Conservation (phyloP, 2,113 vertebrate species). For the Macroglossus sobrinus region DNA sequence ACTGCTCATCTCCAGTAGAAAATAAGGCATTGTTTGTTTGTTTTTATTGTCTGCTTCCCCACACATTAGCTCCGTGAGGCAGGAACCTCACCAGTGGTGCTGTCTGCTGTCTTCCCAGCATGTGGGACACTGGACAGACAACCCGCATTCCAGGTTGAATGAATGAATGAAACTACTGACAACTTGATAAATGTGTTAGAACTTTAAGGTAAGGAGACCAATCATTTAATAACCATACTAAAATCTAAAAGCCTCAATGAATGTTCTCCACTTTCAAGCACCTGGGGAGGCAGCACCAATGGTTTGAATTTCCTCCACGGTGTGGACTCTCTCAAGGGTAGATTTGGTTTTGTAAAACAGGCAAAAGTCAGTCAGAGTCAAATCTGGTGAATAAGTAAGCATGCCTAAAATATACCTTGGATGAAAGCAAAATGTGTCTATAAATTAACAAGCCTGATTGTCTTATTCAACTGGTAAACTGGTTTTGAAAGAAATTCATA, state of each 20-base stretch:
- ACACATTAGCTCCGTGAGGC: not conserved
- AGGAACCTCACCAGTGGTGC: not conserved
- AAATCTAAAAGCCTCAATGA: not conserved
- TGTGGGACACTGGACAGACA: not conserved
- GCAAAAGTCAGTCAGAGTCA: not conserved
- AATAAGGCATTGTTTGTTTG: not conserved
- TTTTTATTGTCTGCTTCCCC: not conserved
- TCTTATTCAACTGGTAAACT: not conserved
- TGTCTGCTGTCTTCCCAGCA: not conserved
- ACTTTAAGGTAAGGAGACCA: conserved; percentile 24
- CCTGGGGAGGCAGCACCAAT: not conserved
- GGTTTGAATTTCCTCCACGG: not conserved
- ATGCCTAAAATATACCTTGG: not conserved
- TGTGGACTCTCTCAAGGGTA: not conserved
- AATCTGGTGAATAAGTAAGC: not conserved
- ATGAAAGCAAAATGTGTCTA: conserved; percentile 8
- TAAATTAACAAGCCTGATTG: not conserved
- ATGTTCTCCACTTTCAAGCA: not conserved
- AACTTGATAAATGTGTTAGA: not conserved
- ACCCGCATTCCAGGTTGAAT: not conserved
- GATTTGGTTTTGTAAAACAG: not conserved
- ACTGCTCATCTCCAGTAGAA: not conserved
- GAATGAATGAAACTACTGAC: not conserved
- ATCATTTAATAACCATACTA: not conserved
- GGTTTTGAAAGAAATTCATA: conserved; percentile 21